Percentiles rank a stretch among this genome's conserved stretches.
These are phyloP conservation scores for Laspeyria flexula DNA, from an alignment of 2,888 invertebrate genomes.

Conservation along the genomic window DNA sequence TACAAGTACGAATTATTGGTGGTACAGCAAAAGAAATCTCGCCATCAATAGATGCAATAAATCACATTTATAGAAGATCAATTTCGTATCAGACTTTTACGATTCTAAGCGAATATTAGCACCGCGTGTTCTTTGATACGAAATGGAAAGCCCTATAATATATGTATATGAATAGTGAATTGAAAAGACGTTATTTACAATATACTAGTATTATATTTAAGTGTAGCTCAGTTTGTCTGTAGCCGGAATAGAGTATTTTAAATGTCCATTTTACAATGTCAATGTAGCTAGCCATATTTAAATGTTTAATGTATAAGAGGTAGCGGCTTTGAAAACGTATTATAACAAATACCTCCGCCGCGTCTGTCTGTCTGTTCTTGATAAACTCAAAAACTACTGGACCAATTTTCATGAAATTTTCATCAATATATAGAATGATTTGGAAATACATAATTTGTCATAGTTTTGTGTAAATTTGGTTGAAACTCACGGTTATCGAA, in stretches of 20 bases:
- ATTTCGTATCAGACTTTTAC: slow-evolving; percentile 1
- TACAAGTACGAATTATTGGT: no score
- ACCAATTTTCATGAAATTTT: no score
- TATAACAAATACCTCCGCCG: no score
- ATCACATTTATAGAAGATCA: neutral
- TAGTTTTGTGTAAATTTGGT: no score
- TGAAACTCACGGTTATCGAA: no score
- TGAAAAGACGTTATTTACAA: slow-evolving; percentile 29
- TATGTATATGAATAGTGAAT: slow-evolving; percentile 20
- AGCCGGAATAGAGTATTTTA: slow-evolving; percentile 67
- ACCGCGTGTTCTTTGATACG: neutral
- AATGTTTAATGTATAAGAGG: slow-evolving; percentile 22
- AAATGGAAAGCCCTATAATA: slow-evolving; percentile 5
- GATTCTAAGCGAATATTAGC: slow-evolving; percentile 2
- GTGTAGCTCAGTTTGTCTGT: slow-evolving; percentile 52
- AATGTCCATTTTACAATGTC: slow-evolving; percentile 65
- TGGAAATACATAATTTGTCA: no score
- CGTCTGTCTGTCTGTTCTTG: no score
- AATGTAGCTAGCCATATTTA: slow-evolving; percentile 50
- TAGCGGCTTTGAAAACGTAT: no score
- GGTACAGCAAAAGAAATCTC: neutral
- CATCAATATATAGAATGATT: no score
- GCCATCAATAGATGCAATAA: neutral
- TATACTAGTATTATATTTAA: slow-evolving; percentile 41
- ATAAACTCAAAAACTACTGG: no score